These are phyloP conservation scores for Onychomys torridus DNA, from an alignment of 2,797 vertebrate genomes.

Conservation along the genomic window DNA sequence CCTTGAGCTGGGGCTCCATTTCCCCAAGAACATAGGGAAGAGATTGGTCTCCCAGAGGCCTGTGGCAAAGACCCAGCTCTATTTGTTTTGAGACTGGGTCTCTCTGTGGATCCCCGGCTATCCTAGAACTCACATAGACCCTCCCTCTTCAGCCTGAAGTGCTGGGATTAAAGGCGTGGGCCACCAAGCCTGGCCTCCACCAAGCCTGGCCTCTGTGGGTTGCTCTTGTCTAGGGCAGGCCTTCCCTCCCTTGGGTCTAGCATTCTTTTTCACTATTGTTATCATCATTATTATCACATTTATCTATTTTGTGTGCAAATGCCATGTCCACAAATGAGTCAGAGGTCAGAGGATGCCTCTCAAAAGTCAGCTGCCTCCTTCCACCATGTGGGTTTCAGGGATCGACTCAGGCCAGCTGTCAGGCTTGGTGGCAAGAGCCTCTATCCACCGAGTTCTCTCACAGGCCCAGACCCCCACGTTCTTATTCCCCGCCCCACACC, in stretches of 20 bases:
- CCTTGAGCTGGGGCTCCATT: background rate
- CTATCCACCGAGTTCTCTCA: background rate
- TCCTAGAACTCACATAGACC: background rate
- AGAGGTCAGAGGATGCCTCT: background rate
- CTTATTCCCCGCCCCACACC: background rate
- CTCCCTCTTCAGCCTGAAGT: background rate
- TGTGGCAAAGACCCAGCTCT: background rate
- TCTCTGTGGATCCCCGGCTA: background rate
- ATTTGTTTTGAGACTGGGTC: background rate
- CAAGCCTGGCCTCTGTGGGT: too few species aligned
- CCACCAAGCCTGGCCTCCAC: too few species aligned
- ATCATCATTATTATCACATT: background rate
- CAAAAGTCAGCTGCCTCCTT: background rate
- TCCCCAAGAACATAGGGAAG: background rate
- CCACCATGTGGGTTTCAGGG: background rate
- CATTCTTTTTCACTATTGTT: background rate
- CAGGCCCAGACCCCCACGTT: background rate
- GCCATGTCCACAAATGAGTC: background rate
- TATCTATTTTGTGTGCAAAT: background rate
- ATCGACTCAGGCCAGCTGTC: background rate
- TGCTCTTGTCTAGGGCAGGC: background rate
- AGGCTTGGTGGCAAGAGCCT: background rate
- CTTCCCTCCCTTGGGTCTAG: background rate
- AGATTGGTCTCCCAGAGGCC: background rate
- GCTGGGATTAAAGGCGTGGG: background rate